Evolutionary conservation across 2,888 invertebrate species (phyloP), one percentile per base, ranked within the genome.

Genomic region (Agrypnus murinus): DNA sequence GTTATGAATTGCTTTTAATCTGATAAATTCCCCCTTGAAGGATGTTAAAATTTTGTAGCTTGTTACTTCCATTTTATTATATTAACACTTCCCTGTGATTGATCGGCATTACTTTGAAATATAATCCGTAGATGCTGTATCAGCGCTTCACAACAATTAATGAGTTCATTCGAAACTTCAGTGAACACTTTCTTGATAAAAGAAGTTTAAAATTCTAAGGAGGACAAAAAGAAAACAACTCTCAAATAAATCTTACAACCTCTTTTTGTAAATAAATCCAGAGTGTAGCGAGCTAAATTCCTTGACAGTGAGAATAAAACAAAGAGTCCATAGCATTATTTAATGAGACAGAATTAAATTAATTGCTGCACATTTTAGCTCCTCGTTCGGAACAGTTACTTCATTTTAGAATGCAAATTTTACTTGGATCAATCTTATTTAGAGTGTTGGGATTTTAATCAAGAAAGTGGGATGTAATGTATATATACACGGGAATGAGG

Each of bases 281-380:
- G n/a, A n/a, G 14, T 31, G 32, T 12, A 46, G 1, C 12, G 32
- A 12, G 46, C 50, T 50, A 50, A 50, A 50, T 19, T 46, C 46
- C 55, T 55, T 10, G 55, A 36, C 55, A 36, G 31, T 9, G 6
- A 17, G 1, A 55, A 36, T 36, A 55, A 36, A 62, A 48, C 17
- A 38, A 31, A 59, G 36, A 17, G 46, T 48, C 48, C 36, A 12
- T 48, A 48, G 14, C 36, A 48, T 62, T 62, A 62, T 62, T 62
- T 62, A 62, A 62, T 48, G 62, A 48, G 36, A 62, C 62, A 48
- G 62, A 48, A 48, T 62, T 48, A 62, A 62, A 62, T 62, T 48
- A 62, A 62, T 62, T 48, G 62, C 40, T 3, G 48, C 36, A 48
- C 32, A 32, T 48, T 62, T 62, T 17, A 62, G 48, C 31, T 34